phyloP scores from a whole-genome alignment of 2,113 vertebrate genomes.

The Leucopsar rothschildi region DNA sequence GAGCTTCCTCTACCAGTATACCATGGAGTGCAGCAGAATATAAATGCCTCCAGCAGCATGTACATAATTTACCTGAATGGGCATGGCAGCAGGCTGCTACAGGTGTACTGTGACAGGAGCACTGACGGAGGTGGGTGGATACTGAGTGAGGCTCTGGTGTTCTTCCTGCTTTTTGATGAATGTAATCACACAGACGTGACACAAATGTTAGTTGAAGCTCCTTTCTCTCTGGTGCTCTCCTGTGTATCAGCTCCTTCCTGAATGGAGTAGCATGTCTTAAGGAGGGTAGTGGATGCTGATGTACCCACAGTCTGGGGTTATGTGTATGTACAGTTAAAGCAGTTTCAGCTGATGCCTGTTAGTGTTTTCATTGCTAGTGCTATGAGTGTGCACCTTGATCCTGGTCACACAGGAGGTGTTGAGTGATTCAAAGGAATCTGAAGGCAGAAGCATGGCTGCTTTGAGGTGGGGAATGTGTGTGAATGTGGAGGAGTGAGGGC shows the following conservation, averaged over 20 bases:
- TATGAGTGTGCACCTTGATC: not conserved
- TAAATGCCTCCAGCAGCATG: conserved; percentile 68
- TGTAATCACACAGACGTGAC: not conserved
- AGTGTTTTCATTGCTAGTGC: not conserved
- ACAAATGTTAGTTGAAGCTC: not conserved
- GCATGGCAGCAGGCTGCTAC: conserved; percentile 67
- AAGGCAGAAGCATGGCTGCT: not conserved
- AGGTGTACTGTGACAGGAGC: conserved; percentile 87
- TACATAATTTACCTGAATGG: conserved; percentile 79
- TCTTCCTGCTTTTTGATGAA: not conserved
- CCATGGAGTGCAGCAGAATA: conserved; percentile 83
- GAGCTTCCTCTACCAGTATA: conserved; percentile 71
- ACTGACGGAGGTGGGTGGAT: conserved; percentile 86
- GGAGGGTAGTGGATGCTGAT: not conserved
- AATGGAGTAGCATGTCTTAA: not conserved
- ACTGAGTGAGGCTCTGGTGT: conserved; percentile 65
- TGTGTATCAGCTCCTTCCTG: not conserved
- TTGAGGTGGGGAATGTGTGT: not conserved
- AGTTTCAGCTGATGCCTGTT: not conserved
- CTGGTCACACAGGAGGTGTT: not conserved
- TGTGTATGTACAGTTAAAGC: not conserved
- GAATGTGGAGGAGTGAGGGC: not conserved
- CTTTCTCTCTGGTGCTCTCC: not conserved
- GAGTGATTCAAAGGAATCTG: not conserved
- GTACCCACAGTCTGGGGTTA: not conserved